Evolutionary conservation across 1,140 invertebrate genomes (phyloP).

Genomic region (Heliothis subflexa): DNA sequence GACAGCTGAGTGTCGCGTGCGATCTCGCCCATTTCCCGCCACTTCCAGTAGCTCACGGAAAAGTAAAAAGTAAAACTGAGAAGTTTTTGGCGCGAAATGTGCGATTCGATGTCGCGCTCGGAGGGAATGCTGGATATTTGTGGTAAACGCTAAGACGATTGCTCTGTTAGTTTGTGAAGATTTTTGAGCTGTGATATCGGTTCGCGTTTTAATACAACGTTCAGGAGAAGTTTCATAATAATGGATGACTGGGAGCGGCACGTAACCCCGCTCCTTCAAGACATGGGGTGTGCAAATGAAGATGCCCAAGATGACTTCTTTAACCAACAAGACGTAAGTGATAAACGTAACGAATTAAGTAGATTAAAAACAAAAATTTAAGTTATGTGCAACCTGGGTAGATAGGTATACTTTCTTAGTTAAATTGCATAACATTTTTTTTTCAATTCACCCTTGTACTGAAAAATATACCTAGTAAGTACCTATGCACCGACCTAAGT

Average conservation of each 20-base stretch:
- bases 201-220: conserved; percentile 59
- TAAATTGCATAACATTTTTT: too few species aligned
- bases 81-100: conserved; percentile 83
- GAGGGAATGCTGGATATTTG: conserved; percentile 53
- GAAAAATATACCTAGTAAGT: too few species aligned
- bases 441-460: too few species aligned
- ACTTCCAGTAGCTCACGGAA: conserved; percentile 63
- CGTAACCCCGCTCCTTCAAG: conserved; percentile 84
- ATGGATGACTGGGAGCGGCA: conserved; percentile 87
- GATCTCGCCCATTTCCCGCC: conserved; percentile 73
- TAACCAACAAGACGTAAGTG: conserved; percentile 85
- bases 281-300: conserved; percentile 84
- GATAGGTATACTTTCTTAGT: too few species aligned
- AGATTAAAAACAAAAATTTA: too few species aligned
- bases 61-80: conserved; percentile 57
- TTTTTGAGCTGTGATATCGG: conserved; percentile 70
- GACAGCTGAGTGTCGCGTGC: conserved; percentile 72
- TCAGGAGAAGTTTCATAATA: conserved; percentile 69
- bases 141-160: conserved; percentile 69
- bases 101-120: conserved; percentile 34
- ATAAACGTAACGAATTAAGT: conserved; percentile 33
- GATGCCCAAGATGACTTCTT: conserved; percentile 86
- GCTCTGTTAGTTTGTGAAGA: conserved; percentile 69
- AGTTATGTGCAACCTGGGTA: too few species aligned
- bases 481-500: too few species aligned